phyloP scores from a whole-genome alignment of 2,888 invertebrate species.

The Sycophila texana region DNA sequence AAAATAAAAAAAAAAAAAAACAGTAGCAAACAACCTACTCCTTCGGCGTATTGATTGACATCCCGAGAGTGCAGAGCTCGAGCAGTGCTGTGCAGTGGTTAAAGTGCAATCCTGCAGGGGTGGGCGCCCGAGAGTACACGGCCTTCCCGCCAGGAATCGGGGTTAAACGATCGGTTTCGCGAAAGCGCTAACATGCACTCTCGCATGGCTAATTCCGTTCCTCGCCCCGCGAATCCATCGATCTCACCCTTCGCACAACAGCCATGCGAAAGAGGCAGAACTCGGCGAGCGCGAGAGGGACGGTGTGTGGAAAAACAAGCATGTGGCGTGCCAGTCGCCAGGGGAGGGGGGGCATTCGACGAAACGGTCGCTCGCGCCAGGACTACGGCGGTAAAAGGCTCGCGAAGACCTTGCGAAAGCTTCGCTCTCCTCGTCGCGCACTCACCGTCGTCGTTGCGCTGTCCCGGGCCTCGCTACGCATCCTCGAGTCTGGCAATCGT shows the following conservation, averaged over 20 bases:
- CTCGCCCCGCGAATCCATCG: conserved; percentile 33
- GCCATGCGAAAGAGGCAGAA: neutral
- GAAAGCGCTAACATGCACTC: conserved; percentile 45
- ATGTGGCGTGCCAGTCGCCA: conserved; percentile 36
- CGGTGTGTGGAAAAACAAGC: conserved; percentile 32
- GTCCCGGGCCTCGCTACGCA: conserved; percentile 58
- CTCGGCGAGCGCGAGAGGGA: neutral
- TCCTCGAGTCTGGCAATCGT: conserved; percentile 55
- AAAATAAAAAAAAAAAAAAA: conserved; percentile 22
- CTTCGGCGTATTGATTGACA: conserved; percentile 60
- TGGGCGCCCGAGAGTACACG: neutral
- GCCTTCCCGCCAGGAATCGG: conserved; percentile 54
- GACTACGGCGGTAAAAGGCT: neutral
- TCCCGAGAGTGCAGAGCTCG: conserved; percentile 41
- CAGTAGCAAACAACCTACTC: conserved; percentile 22
- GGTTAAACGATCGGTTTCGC: conserved; percentile 62
- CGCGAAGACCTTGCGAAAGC: neutral
- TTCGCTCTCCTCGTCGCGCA: conserved; percentile 16
- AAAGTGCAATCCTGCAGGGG: conserved; percentile 31
- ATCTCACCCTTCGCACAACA: conserved; percentile 29
- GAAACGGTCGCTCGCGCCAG: too few species aligned
- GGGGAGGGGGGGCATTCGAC: too few species aligned
- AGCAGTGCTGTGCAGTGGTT: neutral
- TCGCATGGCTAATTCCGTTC: neutral
- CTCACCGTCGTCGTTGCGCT: conserved; percentile 59